Conservation (phyloP, 2,113 vertebrate species). For the Chionis minor region DNA sequence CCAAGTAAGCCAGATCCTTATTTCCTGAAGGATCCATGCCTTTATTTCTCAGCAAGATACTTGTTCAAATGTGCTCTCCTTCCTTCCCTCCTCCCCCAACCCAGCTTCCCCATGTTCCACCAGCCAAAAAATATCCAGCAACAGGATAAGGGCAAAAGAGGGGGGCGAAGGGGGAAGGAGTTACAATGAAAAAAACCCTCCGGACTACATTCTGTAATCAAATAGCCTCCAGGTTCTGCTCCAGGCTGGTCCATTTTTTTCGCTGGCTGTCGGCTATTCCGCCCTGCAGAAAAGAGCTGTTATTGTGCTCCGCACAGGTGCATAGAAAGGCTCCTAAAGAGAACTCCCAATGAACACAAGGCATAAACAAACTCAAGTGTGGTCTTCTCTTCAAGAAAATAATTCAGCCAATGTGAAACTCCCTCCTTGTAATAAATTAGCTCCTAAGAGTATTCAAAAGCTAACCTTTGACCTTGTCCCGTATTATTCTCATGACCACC, state of each 20-base stretch:
- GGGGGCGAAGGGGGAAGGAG: not conserved
- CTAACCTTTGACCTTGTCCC: constrained; percentile 36
- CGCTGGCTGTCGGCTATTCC: not conserved
- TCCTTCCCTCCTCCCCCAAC: not conserved
- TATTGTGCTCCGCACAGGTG: constrained; percentile 63
- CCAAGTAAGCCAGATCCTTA: not conserved
- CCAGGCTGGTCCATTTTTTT: not conserved
- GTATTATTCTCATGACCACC: constrained; percentile 70
- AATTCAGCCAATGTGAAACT: constrained; percentile 70
- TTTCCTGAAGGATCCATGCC: not conserved
- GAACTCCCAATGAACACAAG: constrained; percentile 63
- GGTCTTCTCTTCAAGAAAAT: constrained; percentile 68
- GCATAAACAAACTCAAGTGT: constrained; percentile 72
- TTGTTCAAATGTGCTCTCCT: not conserved
- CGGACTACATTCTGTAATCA: not conserved
- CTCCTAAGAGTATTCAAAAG: constrained; percentile 70
- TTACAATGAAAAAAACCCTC: not conserved
- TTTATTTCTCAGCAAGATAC: not conserved
- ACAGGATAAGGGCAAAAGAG: not conserved
- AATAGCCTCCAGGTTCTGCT: constrained; percentile 47
- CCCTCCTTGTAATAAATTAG: constrained; percentile 72
- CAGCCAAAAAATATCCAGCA: constrained; percentile 13
- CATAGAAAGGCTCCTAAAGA: constrained; percentile 58
- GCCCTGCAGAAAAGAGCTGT: constrained; percentile 24
- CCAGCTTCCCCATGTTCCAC: not conserved